These are phyloP conservation scores for Liasis olivaceus DNA, from an alignment of 2,797 vertebrate genomes.

Conservation along the genomic window DNA sequence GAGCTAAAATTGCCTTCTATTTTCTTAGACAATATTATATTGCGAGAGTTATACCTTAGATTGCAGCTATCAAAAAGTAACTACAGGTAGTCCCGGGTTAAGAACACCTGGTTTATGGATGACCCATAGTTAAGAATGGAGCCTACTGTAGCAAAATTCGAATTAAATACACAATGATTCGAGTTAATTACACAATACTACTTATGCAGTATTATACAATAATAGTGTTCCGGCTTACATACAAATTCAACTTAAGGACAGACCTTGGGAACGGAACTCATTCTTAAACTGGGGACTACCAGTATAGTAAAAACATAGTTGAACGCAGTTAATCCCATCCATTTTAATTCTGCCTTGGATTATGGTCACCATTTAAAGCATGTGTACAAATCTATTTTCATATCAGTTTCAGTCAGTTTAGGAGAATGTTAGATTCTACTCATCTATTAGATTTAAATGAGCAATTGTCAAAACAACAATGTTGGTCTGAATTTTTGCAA, in stretches of 20 bases:
- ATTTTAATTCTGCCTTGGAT: background rate
- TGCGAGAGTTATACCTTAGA: background rate
- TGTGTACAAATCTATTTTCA: background rate
- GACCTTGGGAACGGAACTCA: no score
- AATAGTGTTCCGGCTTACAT: no score
- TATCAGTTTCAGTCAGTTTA: background rate
- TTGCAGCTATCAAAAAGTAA: background rate
- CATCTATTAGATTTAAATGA: background rate
- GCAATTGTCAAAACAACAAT: background rate
- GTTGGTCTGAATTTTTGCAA: slow-evolving; percentile 6
- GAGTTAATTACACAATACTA: no score
- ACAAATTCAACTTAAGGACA: no score
- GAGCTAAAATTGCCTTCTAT: background rate
- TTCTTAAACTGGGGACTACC: no score
- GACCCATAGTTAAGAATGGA: no score
- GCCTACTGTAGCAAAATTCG: no score
- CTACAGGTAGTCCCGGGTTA: no score
- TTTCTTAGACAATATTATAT: background rate
- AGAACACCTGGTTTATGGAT: no score
- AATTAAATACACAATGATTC: no score
- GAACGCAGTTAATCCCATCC: background rate
- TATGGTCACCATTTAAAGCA: background rate
- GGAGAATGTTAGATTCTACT: background rate
- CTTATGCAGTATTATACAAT: no score
- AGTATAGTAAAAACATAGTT: background rate